Evolutionary conservation across 1,140 invertebrate genomes (phyloP).

Genomic region (Papilio aristodemus): DNA sequence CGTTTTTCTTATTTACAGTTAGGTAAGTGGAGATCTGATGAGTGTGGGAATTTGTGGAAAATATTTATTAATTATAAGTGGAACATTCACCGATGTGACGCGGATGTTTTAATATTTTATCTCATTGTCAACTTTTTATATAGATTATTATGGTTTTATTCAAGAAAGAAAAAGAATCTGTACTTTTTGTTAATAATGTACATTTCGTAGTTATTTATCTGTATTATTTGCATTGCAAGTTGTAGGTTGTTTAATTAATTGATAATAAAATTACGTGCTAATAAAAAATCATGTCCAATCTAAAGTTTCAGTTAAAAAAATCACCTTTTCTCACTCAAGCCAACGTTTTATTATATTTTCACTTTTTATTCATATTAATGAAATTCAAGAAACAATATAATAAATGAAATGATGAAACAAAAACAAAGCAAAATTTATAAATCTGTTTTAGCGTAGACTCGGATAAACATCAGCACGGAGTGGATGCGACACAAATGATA

Average conservation of each 20-base stretch:
- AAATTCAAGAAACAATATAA: too few species aligned
- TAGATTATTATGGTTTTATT: too few species aligned
- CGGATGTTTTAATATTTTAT: slow-evolving; percentile 4
- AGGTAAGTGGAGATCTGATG: background rate
- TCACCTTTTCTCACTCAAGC: too few species aligned
- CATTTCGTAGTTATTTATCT: too few species aligned
- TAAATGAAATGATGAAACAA: background rate
- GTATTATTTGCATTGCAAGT: background rate
- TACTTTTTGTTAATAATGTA: too few species aligned
- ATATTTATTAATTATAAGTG: slow-evolving; percentile 8
- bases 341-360: too few species aligned
- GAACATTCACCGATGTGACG: background rate
- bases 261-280: too few species aligned
- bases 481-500: slow-evolving; percentile 1
- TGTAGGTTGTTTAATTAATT: background rate
- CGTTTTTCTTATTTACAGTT: background rate
- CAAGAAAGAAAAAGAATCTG: too few species aligned
- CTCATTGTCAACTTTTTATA: background rate
- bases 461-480: slow-evolving; percentile 3
- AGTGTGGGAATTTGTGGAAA: slow-evolving; percentile 4
- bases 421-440: background rate
- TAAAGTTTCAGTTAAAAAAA: too few species aligned
- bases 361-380: too few species aligned
- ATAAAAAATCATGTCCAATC: too few species aligned
- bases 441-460: background rate